A percentile compares a stretch with the other conserved stretches of the same genome.
Conservation (phyloP, 2,888 invertebrate genomes). For the Caenorhabditis auriculariae region DNA sequence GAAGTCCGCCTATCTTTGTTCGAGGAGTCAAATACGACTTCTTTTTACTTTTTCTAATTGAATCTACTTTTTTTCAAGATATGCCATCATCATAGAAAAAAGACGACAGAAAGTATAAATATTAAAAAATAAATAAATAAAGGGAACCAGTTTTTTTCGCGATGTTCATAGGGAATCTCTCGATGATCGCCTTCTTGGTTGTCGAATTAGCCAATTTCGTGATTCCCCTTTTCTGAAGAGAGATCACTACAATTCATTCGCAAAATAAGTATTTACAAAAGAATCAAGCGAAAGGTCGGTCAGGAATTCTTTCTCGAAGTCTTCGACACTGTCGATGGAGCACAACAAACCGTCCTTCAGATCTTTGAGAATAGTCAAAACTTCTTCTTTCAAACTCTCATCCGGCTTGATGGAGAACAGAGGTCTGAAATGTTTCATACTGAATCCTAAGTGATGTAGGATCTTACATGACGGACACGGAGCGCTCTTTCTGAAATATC, state of each 20-base stretch:
- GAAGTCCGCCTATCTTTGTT: neutral
- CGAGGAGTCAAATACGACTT: too few species aligned
- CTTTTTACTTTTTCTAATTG: neutral
- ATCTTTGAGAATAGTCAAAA: too few species aligned
- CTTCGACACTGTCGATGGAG: neutral
- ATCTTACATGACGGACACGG: too few species aligned
- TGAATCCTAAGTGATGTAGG: too few species aligned
- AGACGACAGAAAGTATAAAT: neutral
- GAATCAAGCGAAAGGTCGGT: too few species aligned
- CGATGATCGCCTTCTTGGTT: constrained; percentile 9
- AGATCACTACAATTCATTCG: neutral
- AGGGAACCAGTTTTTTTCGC: constrained; percentile 13
- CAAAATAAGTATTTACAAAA: neutral
- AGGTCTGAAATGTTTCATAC: too few species aligned
- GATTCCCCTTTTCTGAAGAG: constrained; percentile 11
- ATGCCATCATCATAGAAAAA: neutral
- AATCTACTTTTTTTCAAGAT: neutral
- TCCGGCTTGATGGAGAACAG: too few species aligned
- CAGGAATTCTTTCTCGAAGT: neutral
- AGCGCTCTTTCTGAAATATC: too few species aligned
- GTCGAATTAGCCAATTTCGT: constrained; percentile 9
- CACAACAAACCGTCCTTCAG: too few species aligned
- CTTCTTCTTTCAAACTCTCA: too few species aligned
- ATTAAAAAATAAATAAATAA: neutral
- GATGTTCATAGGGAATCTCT: constrained; percentile 7